phyloP scores from a whole-genome alignment of 2,797 vertebrate species.

The Spheniscus humboldti region DNA sequence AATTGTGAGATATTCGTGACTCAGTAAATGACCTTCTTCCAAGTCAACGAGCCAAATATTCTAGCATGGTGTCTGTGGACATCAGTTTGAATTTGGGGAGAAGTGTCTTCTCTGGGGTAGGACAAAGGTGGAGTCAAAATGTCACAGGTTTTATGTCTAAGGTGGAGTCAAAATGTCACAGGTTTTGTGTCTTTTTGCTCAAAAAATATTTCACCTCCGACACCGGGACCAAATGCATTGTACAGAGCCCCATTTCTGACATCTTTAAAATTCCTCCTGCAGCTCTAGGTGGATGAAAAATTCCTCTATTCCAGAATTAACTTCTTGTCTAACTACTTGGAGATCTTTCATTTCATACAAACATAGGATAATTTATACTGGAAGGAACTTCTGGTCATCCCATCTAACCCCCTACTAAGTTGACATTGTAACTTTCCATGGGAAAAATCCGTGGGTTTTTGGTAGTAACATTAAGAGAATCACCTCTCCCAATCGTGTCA shows the following conservation, averaged over 20 bases:
- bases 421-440: not conserved
- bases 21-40: not conserved
- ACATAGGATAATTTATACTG: rapidly evolving
- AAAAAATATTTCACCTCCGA: rapidly evolving
- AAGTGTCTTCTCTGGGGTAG: not conserved
- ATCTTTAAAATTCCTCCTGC: too few relatives aligned
- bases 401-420: not conserved
- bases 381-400: not conserved
- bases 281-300: not conserved
- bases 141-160: not conserved
- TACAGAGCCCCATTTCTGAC: not conserved
- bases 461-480: not conserved
- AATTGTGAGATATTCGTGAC: not conserved
- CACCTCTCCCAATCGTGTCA: not conserved
- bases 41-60: not conserved
- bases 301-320: not conserved
- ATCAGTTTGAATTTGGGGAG: not conserved
- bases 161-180: not conserved
- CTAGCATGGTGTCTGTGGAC: not conserved
- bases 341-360: not conserved
- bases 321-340: too few relatives aligned
- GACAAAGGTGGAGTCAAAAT: not conserved
- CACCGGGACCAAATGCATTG: too few relatives aligned
- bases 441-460: not conserved
- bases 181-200: not conserved